Base-by-base conservation (phyloP, 1,140 invertebrate genomes). In the Eriocheir sinensis region DNA sequence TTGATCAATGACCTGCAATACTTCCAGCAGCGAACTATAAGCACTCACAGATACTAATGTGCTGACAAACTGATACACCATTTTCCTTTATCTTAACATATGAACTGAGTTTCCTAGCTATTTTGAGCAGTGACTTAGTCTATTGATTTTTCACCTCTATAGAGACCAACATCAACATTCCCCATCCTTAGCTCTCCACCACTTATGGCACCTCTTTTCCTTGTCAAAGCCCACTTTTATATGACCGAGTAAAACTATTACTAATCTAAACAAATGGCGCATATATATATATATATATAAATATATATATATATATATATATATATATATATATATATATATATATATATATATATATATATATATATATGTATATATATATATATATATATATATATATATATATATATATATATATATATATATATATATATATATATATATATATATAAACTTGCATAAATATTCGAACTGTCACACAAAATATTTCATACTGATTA, bases 341-440 rank as follows among this genome's bases (percentile, higher is more conserved):
- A 32, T 91, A 72, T 91, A 72, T 91, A 91, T 91, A 72, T 79
- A 91, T 91, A 91, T 91, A 91, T 91, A 72, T 91, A 91, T 91
- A 79, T 91, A 91, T 91, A 72, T 91, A 91, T 91, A 91, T 91
- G 60, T 91, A 72, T 91, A 91, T 79, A 72, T 79, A 91, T 79
- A 91, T 79, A 80, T 79, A 79, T 80, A 34, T 80, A 34, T 80
- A 72, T 91, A 38, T 80, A 72, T 91, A 34, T 91, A 32, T 72
- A 60, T 60, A 30, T 60, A 91, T 72, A 53, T 53, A 32, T 60
- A 48, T 72, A 32, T 72, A 60, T 53, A 17, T 72, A 60, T 53
- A 60, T 72, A 17, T 91, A 88, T 40, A 81, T 88, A 40, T 88
- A 88, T 88, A 88, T 88, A 88, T 88, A 88, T 88, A 34, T 88